Percentiles rank a stretch among this genome's conserved stretches.
Conservation (phyloP, 2,113 vertebrate species). For the rat (Rattus norvegicus) region DNA sequence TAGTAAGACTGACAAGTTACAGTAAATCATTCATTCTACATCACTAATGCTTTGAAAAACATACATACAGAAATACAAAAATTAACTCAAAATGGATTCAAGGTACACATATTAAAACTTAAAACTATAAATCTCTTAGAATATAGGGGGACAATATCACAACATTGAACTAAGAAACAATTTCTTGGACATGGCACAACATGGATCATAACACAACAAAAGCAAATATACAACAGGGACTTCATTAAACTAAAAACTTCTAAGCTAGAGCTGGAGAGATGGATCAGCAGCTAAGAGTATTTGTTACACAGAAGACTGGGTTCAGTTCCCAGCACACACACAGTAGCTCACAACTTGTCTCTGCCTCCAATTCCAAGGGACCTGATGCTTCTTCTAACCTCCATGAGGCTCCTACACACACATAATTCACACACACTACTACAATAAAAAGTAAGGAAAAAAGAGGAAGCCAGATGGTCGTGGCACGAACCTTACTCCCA, state of each 20-base stretch:
- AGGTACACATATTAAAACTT: conserved; percentile 1
- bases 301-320: background rate
- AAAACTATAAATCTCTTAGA: background rate
- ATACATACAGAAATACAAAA: background rate
- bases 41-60: background rate
- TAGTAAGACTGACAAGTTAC: conserved; percentile 14
- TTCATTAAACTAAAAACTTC: background rate
- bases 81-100: conserved; percentile 22
- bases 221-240: background rate
- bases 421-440: background rate
- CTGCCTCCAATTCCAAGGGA: background rate
- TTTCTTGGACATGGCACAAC: background rate
- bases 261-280: background rate
- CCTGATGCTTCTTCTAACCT: background rate
- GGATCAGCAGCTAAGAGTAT: background rate
- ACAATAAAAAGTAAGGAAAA: background rate
- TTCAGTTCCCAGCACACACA: background rate
- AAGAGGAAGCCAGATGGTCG: background rate
- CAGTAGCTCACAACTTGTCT: background rate
- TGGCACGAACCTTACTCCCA: background rate
- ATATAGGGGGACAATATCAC: background rate
- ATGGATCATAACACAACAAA: conserved; percentile 14
- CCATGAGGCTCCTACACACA: background rate
- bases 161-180: background rate
- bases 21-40: background rate